Evolutionary conservation across 2,113 vertebrate species (phyloP).

Genomic region (Puma concolor): DNA sequence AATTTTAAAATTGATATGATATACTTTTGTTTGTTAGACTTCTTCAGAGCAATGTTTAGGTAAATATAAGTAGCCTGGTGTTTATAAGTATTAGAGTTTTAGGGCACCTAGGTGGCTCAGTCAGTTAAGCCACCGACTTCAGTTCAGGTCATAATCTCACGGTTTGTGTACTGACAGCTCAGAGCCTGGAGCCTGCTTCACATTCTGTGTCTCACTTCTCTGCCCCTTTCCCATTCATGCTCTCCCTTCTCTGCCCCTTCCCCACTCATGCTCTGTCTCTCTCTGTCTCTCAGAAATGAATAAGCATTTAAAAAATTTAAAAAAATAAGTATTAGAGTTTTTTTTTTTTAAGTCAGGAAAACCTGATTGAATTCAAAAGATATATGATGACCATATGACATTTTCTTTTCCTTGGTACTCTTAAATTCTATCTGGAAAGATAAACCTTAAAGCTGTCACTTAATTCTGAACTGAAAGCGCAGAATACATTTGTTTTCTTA

Average conservation of each 20-base stretch:
- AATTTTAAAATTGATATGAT: conserved; percentile 20
- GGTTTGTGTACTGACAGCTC: no score
- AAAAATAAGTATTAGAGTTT: neutral
- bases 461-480: conserved; percentile 42
- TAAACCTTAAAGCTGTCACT: conserved; percentile 39
- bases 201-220: no score
- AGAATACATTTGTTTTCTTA: conserved; percentile 30
- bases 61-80: neutral
- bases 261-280: no score
- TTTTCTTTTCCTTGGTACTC: conserved; percentile 22
- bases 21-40: neutral
- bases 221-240: no score
- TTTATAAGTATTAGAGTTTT: neutral
- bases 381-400: neutral
- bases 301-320: no score
- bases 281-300: no score
- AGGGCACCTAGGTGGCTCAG: no score
- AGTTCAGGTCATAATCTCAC: no score
- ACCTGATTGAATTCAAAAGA: conserved; percentile 53
- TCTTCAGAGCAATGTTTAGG: neutral
- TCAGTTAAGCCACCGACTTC: no score
- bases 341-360: conserved; percentile 20
- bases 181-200: no score
- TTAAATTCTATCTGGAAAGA: neutral
- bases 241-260: no score